phyloP scores from a whole-genome alignment of 2,113 vertebrate genomes.

The Sphyrna mokarran region DNA sequence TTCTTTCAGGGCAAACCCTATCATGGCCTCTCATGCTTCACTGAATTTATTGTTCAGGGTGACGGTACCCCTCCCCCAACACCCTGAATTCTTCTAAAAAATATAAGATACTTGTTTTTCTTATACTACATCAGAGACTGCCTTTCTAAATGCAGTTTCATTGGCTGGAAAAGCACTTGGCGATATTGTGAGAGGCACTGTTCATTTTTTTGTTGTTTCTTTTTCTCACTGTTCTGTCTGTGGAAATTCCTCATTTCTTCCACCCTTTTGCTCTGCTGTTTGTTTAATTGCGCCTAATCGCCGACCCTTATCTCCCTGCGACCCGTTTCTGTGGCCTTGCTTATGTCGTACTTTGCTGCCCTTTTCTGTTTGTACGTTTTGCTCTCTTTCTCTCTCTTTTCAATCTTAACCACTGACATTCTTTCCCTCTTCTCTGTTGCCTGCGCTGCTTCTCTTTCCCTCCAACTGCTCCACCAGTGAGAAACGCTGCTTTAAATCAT shows the following conservation, averaged over 20 bases:
- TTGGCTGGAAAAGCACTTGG: neutral
- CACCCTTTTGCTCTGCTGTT: neutral
- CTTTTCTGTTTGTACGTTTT: neutral
- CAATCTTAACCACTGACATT: neutral
- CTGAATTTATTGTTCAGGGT: constrained; percentile 29
- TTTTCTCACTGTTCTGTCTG: neutral
- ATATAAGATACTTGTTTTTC: neutral
- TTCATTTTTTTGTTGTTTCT: neutral
- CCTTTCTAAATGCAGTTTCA: neutral
- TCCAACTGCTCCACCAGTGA: neutral
- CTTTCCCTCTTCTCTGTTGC: neutral
- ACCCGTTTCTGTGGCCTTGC: neutral
- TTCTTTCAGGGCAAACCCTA: neutral
- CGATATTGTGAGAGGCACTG: neutral
- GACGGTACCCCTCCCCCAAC: neutral
- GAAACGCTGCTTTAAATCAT: neutral
- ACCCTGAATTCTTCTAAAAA: neutral
- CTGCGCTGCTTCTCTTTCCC: neutral
- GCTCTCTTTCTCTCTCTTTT: neutral
- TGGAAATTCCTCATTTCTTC: neutral
- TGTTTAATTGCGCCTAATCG: neutral
- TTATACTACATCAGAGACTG: neutral
- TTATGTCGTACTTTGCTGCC: neutral
- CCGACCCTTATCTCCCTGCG: neutral
- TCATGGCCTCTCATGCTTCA: neutral